phyloP scores from a whole-genome alignment of 2,888 invertebrate species.

The Drosophila barbarae region DNA sequence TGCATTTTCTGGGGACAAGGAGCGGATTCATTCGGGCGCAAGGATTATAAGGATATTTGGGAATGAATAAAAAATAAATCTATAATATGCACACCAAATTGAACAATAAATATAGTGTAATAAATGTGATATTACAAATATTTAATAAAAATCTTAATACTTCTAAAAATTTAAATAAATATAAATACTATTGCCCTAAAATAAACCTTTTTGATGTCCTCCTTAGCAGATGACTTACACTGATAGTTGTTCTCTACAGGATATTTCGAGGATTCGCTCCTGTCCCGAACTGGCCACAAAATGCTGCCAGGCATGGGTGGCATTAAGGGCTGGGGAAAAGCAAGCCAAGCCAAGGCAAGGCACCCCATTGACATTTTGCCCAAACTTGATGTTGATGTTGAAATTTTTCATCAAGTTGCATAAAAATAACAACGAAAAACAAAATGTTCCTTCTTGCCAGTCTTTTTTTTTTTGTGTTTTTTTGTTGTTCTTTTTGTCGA shows the following conservation, averaged over 20 bases:
- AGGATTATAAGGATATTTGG: background rate
- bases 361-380: conserved; percentile 71
- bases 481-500: conserved; percentile 24
- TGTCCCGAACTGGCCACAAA: conserved; percentile 43
- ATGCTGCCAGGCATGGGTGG: conserved; percentile 51
- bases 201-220: background rate
- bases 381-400: conserved; percentile 75
- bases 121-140: background rate
- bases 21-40: background rate
- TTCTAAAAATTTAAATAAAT: background rate
- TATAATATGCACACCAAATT: background rate
- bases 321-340: conserved; percentile 15
- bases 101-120: background rate
- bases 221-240: background rate
- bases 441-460: conserved; percentile 36
- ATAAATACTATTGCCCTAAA: background rate
- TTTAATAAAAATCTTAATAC: background rate
- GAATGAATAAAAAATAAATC: background rate
- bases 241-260: background rate
- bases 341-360: conserved; percentile 30
- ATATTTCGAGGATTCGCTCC: conserved; percentile 36
- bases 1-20: conserved; percentile 63
- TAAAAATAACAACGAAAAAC: conserved; percentile 72
- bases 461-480: conserved; percentile 4
- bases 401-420: conserved; percentile 74